phyloP scores from a whole-genome alignment of 2,888 invertebrate species.

The Diachrysia chrysitis region DNA sequence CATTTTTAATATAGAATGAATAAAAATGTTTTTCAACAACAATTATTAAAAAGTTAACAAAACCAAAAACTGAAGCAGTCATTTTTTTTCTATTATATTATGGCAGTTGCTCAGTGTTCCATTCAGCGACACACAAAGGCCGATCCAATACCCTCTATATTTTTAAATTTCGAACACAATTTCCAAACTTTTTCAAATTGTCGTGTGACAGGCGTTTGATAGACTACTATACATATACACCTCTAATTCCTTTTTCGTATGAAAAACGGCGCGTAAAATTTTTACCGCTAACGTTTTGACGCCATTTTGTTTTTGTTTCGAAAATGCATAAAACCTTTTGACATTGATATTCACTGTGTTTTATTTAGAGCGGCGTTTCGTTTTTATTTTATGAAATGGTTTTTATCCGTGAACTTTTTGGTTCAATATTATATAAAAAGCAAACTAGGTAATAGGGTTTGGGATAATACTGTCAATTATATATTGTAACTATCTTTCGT shows the following conservation, averaged over 20 bases:
- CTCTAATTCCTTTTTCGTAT: conserved; percentile 39
- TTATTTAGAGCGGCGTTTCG: conserved; percentile 1
- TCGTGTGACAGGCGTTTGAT: conserved; percentile 44
- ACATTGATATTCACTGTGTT: background rate
- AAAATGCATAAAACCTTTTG: conserved; percentile 8
- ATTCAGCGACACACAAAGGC: conserved; percentile 8
- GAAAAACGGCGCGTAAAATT: conserved; percentile 28
- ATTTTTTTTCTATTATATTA: conserved; percentile 1
- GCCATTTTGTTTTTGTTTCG: conserved; percentile 41
- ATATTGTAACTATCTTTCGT: no score
- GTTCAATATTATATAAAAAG: conserved; percentile 8
- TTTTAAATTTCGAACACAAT: conserved; percentile 28
- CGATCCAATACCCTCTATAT: conserved; percentile 2
- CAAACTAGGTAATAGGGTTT: no score
- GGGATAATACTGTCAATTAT: no score
- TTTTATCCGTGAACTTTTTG: conserved; percentile 18
- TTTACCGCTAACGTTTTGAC: conserved; percentile 23
- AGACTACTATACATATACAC: conserved; percentile 47
- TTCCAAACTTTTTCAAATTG: conserved; percentile 19
- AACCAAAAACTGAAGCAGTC: background rate
- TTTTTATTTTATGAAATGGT: conserved; percentile 3
- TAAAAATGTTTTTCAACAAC: background rate
- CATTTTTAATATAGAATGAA: no score
- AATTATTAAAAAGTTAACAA: background rate
- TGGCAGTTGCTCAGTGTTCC: background rate